Base-by-base conservation (phyloP, 2,888 invertebrate species). In the Acleris sparsana region DNA sequence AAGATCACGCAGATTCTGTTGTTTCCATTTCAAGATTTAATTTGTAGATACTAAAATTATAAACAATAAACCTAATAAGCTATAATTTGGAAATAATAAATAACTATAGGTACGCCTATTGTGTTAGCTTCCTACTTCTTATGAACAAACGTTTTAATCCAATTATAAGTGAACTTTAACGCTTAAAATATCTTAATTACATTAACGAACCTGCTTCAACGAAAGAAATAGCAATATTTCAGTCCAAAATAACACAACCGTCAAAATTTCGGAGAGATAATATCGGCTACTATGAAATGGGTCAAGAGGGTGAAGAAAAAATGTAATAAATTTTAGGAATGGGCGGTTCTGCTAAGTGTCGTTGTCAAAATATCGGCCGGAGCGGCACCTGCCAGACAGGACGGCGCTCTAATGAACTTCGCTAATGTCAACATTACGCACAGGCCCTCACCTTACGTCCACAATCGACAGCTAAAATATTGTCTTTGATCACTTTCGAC, bases 321-420 rank as follows among this genome's bases (percentile, higher is more conserved):
- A 75, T 70, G 78, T 81, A 82, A 81, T 84, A 83, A 86, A 87
- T 87, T 85, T 78, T 83, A 83, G 73, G 87, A 85, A 84, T 80
- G 84, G 88, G 88, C 82, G 88, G 87, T 87, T 89, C 88, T 88
- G 88, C 89, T 92, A 90, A 92, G 84, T 89, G 87, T 86, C 85
- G 82, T 88, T 90, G 91, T 92, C 92, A 91, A 92, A 92, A 92
- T 89, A 92, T 86, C 85, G 81, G 83, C 80, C 75, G 83, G 9
- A 7, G 33, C 7, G 33, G 76, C 92, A 92, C 85, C 79, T 79
- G 65, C 75, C 70, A 91, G 90, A 90, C 89, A 82, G 82, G 79
- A 78, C 77, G 90, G 86, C 88, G 88, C 85, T 53, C 80, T 85
- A 86, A 88, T 85, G 81, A 79, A 85, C 84, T 84, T 83, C 75